A percentile compares a stretch with the other conserved stretches of the same genome.
Conservation (phyloP, 2,888 invertebrate species). For the Mamestra brassicae region DNA sequence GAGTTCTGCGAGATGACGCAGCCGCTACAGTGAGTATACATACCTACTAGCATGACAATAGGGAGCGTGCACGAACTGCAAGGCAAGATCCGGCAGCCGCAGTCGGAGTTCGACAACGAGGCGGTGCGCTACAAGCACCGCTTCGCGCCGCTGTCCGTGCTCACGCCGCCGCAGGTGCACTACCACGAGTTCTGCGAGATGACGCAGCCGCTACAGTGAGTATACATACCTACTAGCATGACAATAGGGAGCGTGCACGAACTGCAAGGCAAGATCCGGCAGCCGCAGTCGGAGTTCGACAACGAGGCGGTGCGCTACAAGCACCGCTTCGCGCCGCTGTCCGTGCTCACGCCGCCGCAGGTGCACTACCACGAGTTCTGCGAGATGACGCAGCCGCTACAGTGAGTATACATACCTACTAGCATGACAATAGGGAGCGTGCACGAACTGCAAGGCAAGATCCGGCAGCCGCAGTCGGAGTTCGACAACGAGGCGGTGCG, state of each 20-base stretch:
- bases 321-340: conserved; percentile 97
- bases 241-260: no score
- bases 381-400: conserved; percentile 81
- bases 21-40: conserved; percentile 84
- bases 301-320: conserved; percentile 93
- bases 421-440: conserved; percentile 94
- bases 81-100: conserved; percentile 74
- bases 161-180: conserved; percentile 97
- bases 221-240: not conserved
- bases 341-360: conserved; percentile 96
- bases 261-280: no score
- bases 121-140: conserved; percentile 96
- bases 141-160: conserved; percentile 96
- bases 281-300: conserved; percentile 83
- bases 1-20: conserved; percentile 96
- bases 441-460: no score
- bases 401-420: conserved; percentile 5
- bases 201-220: conserved; percentile 82
- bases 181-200: conserved; percentile 92
- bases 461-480: conserved; percentile 95
- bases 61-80: no score
- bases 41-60: no score
- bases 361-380: conserved; percentile 95
- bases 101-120: conserved; percentile 77
- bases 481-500: conserved; percentile 98